Base-by-base conservation (phyloP, 2,797 vertebrate species). In the Bryconaethiops microstoma region DNA sequence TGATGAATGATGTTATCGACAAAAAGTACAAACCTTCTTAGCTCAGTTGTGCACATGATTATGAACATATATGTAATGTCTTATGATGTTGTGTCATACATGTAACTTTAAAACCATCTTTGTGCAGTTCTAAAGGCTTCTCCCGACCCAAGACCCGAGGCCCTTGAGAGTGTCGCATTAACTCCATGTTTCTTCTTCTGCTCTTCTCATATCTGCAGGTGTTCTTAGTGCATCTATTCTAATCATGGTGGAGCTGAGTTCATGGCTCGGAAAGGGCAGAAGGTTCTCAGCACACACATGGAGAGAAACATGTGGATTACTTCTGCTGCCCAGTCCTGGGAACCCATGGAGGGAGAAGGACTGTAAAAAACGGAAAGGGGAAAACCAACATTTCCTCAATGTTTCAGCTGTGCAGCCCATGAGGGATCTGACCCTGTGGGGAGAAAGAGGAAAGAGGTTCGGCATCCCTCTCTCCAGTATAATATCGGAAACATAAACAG, bases 211-310 rank as follows among this genome's bases (percentile, higher is more conserved):
- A 23, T 55, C 39, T 45, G 6, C 21, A 48, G 42, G 42, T 7
- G 21, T 4, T 48, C 7, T 7, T 8, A 60, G 21, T 40, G 12
- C 80, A 39, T 39, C 19, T 57, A 60, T 21, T 48, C 23, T 42
- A 1, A 25, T 50, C 17, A 16, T 55, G 35, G 42, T n/a, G 29
- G 19, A 57, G 52, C 16, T 72, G 23, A 35, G 16, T 25, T 73
- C 50, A 64, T 5, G 70, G 23, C 60, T 7, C 62, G 40, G 14
- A 60, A 81, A 85, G 78, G 62, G 48, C 62, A 81, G 52, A 54
- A 74, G 29, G 55, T 83, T 78, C 68, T 72, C 72, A 83, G 52
- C 78, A 81, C 73, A 79, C 74, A 80, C 48, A 80, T 17, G 5
- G 29, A 75, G 45, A 67, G 60, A 77, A 82, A 29, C 19, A 42